Evolutionary conservation across 2,797 vertebrate genomes (phyloP), one percentile per base, ranked within the genome.

Genomic region (Melanotaenia trifasciata): DNA sequence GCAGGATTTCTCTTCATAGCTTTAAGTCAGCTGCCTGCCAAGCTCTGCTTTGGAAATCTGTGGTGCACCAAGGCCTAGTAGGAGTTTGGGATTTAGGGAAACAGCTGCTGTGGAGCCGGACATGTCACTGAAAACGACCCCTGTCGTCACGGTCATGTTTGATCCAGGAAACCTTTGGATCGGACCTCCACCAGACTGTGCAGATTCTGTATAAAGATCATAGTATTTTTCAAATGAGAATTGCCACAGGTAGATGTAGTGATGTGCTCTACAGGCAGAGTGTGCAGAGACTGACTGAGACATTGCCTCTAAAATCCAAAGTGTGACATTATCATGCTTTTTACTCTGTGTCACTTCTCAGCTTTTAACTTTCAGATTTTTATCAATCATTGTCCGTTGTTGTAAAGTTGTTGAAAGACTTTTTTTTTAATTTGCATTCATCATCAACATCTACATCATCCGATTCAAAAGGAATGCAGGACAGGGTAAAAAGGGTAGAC

Each of bases 11-110:
- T 83, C 77, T 81, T 84, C 82, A 90, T 91, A 93, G 92, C 93
- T 94, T 94, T 94, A 94, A 92, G 84, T 83, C 76, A 47, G 81
- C 85, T 81, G 92, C 78, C 74, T 62, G 59, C 82, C 85, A 67
- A 77, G 72, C 79, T 88, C 78, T 72, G 84, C 81, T 86, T 78
- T 62, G 64, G 65, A 78, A 71, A 81, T 75, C 74, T 64, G 58
- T 75, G 80, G 72, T 36, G 71, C 87, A 76, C 83, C 88, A 86
- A 91, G 84, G 80, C 83, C 84, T 82, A 83, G 84, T 68, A 72
- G 84, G 78, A 86, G 65, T 70, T 38, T 32, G 62, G 66, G 58
- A 76, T 70, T 70, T 43, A 33, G 67, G 53, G 43, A 56, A 67
- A 69, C 72, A 57, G 81, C 84, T 76, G 81, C 88, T 76, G 70